Evolutionary conservation across 2,113 vertebrate genomes (phyloP).

Genomic region (Chionodraco myersi): DNA sequence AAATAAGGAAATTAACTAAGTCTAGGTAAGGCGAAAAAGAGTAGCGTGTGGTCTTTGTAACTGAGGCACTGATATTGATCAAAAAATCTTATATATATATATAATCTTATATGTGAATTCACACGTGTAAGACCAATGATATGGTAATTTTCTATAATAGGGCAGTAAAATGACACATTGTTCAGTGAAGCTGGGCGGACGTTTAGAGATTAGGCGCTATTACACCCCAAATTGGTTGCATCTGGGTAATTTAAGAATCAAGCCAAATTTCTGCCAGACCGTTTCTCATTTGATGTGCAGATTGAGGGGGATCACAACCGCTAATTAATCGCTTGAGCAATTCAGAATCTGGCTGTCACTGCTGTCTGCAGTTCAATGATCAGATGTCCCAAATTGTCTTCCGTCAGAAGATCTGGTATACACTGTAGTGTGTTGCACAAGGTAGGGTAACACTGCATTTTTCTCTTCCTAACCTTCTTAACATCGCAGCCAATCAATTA

Average conservation of each 20-base stretch:
- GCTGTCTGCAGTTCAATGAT: too few species aligned
- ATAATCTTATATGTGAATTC: not conserved
- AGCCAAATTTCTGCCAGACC: not conserved
- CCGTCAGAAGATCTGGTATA: too few species aligned
- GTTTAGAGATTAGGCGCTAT: conserved; percentile 6
- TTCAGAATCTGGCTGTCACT: too few species aligned
- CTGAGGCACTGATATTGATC: not conserved
- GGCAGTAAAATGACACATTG: not conserved
- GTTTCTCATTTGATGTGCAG: not conserved
- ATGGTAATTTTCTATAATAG: not conserved
- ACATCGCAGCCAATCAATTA: not conserved
- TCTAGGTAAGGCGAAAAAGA: not conserved
- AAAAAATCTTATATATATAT: not conserved
- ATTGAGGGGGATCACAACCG: not conserved
- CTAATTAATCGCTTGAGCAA: too few species aligned
- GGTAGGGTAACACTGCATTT: not conserved
- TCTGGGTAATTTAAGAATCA: not conserved
- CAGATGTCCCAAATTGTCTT: too few species aligned
- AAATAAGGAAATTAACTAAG: not conserved
- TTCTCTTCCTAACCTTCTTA: not conserved
- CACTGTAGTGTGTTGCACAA: not conserved
- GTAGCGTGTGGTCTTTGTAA: not conserved
- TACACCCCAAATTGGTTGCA: not conserved
- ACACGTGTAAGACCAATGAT: not conserved
- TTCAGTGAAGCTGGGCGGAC: not conserved